Evolutionary conservation across 2,797 vertebrate species (phyloP).

Genomic region (Rhadinocentrus ornatus): DNA sequence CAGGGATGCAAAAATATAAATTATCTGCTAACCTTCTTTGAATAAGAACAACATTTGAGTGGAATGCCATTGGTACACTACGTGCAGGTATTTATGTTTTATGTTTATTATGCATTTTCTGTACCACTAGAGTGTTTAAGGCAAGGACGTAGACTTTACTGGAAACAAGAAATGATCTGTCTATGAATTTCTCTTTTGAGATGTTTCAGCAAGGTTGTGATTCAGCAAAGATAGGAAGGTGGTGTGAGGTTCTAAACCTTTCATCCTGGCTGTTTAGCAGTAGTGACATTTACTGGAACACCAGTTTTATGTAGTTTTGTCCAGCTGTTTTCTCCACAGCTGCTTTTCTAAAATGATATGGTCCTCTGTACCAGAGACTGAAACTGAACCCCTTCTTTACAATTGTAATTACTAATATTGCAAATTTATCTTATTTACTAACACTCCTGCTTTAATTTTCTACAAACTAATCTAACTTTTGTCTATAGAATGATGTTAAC

Average conservation of each 20-base stretch:
- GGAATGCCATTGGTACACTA: slow-evolving; percentile 19
- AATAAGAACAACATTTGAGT: slow-evolving; percentile 40
- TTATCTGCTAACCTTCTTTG: slow-evolving; percentile 17
- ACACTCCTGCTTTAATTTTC: slow-evolving; percentile 6
- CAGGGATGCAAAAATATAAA: slow-evolving; percentile 10
- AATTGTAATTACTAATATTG: slow-evolving; percentile 1
- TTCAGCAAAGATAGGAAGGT: slow-evolving; percentile 30
- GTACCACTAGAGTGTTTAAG: background rate
- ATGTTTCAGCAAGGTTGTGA: slow-evolving; percentile 17
- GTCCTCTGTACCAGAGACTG: background rate
- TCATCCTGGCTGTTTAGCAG: slow-evolving; percentile 56
- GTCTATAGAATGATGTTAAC: slow-evolving; percentile 21
- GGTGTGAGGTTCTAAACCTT: background rate
- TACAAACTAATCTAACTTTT: slow-evolving; percentile 43
- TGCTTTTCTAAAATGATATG: slow-evolving; percentile 23
- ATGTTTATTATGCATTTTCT: slow-evolving; percentile 23
- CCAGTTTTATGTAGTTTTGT: slow-evolving; percentile 39
- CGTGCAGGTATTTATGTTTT: slow-evolving; percentile 34
- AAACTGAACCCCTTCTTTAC: background rate
- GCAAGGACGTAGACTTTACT: background rate
- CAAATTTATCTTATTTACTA: background rate
- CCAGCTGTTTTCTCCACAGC: slow-evolving; percentile 49
- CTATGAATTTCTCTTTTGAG: slow-evolving; percentile 17
- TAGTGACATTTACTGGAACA: slow-evolving; percentile 65
- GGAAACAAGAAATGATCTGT: slow-evolving; percentile 7